Evolutionary conservation across 2,113 vertebrate species (phyloP), one percentile per base, ranked within the genome.

Genomic region (Barnardius zonarius): DNA sequence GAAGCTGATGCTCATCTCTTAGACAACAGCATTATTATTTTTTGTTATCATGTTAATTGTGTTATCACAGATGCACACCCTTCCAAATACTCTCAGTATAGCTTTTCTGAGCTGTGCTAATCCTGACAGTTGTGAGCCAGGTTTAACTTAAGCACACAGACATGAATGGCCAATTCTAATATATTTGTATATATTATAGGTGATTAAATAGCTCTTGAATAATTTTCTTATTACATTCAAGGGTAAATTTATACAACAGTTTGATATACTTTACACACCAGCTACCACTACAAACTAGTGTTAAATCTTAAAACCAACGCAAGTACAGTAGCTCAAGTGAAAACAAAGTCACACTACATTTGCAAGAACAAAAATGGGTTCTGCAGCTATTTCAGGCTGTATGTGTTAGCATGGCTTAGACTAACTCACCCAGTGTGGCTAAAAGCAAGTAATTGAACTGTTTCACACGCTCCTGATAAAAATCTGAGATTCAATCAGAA

Each of bases 301-400:
- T 18, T 73, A 69, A 69, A 62, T 2, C 30, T 79, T 39, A 44
- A 59, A 79, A 90, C 48, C 9, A 59, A 62, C 7, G 13, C 12
- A 74, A 66, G 15, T 37, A 57, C 22, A 5, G 61, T 10, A 33
- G 24, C 51, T 37, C 15, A 23, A 66, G 80, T 8, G 41, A 64
- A 90, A 93, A 79, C 43, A 51, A 90, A 37, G 41, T 67, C 78
- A 52, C 52, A 24, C 54, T 3, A 57, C 4, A 3, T 75, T 88
- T 82, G 22, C 43, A 68, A 43, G 57, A 46, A 4, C 86, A 93
- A 70, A 76, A 93, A n/a, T 22, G n/a, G 62, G 24, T 59, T 86
- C 61, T 94, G 80, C 67, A 88, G 85, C 48, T 73, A 14, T 66
- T 96, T 61, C 92, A 94, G 92, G 33, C 93, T 83, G 23, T 5